Evolutionary conservation across 2,113 vertebrate genomes (phyloP), one percentile per base, ranked within the genome.

Genomic region (Taurulus bubalis): DNA sequence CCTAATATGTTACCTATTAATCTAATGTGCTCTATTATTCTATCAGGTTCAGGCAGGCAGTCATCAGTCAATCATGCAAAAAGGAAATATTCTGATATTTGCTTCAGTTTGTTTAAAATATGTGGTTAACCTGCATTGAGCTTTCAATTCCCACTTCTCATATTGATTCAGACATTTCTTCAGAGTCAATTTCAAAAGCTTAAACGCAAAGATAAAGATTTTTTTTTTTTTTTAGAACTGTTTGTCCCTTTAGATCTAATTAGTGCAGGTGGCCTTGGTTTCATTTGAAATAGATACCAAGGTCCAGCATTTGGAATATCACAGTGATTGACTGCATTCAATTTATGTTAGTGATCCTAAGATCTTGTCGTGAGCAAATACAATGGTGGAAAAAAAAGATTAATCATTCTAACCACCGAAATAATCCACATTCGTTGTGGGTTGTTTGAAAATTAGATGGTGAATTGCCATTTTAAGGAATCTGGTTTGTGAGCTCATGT

Each of bases 211-310:
- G 49, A 28, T 42, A 32, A 40, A 0, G 5, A 60, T 26, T 32
- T 16, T 10, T 6, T 72, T 85, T 86, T 65, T 70, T 87, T 90
- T 84, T 82, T 84, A 73, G 26, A 80, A 38, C 79, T 4, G 84
- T 88, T 87, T 85, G 65, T 90, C 87, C 86, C 84, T 56, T 1
- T 79, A 38, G 87, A 77, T 82, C 79, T 60, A 91, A 91, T 88
- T 90, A 90, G 82, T 72, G 59, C 71, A 22, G 28, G 53, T 79
- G 71, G 34, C 74, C 53, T 59, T 18, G 74, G 34, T 86, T 86
- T 84, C n/a, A 87, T 87, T 72, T 75, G 42, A 83, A 80, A 82
- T 60, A 64, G 38, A 83, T 81, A 63, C 0, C 40, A n/a, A 76
- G 16, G 32, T 77, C 36, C 45, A 40, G 26, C 36, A 56, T 84